Conservation (phyloP, 2,113 vertebrate species). For the Lonchura striata region DNA sequence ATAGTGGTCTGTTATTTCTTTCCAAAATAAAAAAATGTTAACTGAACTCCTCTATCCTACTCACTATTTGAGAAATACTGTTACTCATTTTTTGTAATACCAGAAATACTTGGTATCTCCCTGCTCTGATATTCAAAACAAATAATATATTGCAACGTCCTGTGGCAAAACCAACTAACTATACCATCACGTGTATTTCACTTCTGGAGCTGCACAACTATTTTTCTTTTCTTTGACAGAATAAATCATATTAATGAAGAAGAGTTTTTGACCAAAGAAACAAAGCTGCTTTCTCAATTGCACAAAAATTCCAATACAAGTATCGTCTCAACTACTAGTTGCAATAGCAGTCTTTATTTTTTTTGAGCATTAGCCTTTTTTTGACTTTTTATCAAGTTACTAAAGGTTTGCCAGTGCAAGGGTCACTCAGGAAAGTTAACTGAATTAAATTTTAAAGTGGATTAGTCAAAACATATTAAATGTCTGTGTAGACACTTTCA, state of each 20-base stretch:
- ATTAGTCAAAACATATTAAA: constrained; percentile 54
- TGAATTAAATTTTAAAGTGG: constrained; percentile 54
- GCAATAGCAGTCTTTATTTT: background rate
- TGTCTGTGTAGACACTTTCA: constrained; percentile 17
- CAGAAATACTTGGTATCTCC: background rate
- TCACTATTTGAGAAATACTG: background rate
- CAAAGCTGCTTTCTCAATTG: background rate
- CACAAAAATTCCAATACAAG: background rate
- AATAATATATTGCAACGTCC: background rate
- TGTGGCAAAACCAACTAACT: background rate
- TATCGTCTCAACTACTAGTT: background rate
- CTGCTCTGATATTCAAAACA: background rate
- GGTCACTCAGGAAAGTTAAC: constrained; percentile 35
- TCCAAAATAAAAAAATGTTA: background rate
- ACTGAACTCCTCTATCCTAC: background rate
- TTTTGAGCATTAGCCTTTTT: background rate
- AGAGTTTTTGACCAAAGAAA: background rate
- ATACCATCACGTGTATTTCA: background rate
- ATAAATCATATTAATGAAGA: background rate
- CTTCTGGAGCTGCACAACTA: background rate
- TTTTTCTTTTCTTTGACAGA: background rate
- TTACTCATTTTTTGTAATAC: background rate
- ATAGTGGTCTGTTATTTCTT: background rate
- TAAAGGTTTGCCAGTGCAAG: background rate
- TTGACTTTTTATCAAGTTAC: background rate